Evolutionary conservation across 2,888 invertebrate species (phyloP).

Genomic region (Tetranychus truncatus): DNA sequence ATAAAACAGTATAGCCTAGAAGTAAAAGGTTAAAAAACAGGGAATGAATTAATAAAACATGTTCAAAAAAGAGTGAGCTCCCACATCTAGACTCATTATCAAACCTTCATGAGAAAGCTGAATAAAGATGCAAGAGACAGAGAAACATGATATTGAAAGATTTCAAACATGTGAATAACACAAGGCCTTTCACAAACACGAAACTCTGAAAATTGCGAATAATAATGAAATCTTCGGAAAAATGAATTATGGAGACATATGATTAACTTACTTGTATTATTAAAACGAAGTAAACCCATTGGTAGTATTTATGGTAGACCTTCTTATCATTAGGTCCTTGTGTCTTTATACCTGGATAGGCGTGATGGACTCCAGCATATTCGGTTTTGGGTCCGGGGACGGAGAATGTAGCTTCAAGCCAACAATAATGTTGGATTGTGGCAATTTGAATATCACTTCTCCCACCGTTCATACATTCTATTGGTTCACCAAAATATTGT

Average conservation of each 20-base stretch:
- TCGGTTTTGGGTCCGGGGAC: slow-evolving; percentile 2
- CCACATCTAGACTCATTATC: neutral
- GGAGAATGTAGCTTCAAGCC: slow-evolving; percentile 14
- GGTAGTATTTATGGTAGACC: slow-evolving; percentile 14
- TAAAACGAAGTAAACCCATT: slow-evolving; percentile 11
- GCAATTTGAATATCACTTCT: neutral
- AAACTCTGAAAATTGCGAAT: neutral
- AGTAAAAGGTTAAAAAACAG: neutral
- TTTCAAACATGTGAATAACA: neutral
- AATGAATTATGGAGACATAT: neutral
- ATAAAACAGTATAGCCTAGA: slow-evolving; percentile 10
- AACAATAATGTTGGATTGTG: slow-evolving; percentile 12
- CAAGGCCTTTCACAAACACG: neutral
- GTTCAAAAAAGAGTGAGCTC: neutral
- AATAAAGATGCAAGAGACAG: neutral
- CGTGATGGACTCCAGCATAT: neutral
- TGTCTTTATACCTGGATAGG: slow-evolving; percentile 15
- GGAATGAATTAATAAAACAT: neutral
- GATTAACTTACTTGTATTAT: slow-evolving; percentile 3
- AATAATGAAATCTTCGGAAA: no score
- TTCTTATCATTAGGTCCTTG: slow-evolving; percentile 4
- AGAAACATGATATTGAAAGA: neutral
- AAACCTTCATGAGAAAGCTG: neutral
- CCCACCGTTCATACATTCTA: slow-evolving; percentile 10
- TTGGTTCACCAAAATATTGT: slow-evolving; percentile 15